Conservation (phyloP, 2,888 invertebrate species). For the Octodonta nipae region DNA sequence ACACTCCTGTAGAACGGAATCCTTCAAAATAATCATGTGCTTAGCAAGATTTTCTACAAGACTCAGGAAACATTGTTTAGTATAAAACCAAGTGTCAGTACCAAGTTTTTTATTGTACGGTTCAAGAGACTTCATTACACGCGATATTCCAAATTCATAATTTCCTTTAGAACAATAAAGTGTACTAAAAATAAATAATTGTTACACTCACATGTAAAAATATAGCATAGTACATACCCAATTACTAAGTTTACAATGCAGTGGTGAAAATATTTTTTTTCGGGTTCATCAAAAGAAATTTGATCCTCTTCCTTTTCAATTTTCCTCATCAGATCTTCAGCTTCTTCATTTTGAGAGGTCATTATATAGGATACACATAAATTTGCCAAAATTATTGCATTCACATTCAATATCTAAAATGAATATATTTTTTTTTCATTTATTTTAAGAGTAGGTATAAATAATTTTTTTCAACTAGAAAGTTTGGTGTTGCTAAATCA, state of each 20-base stretch:
- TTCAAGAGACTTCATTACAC: slow-evolving; percentile 92
- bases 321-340: slow-evolving; percentile 95
- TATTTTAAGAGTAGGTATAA: no score
- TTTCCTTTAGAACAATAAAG: slow-evolving; percentile 97
- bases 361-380: slow-evolving; percentile 97
- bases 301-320: slow-evolving; percentile 96
- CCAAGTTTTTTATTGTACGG: slow-evolving; percentile 89
- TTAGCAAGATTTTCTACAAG: slow-evolving; percentile 81
- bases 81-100: slow-evolving; percentile 97
- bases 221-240: no score
- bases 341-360: slow-evolving; percentile 97
- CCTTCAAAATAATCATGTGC: slow-evolving; percentile 77
- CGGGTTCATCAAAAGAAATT: slow-evolving; percentile 79
- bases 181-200: slow-evolving; percentile 55
- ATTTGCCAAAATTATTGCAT: slow-evolving; percentile 96
- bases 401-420: slow-evolving; percentile 75
- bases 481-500: no score
- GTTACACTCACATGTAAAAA: no score
- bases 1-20: slow-evolving; percentile 76
- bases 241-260: slow-evolving; percentile 98
- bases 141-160: slow-evolving; percentile 94
- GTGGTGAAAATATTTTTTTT: slow-evolving; percentile 85
- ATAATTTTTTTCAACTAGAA: no score
- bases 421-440: no score
- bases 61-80: slow-evolving; percentile 90